These are phyloP conservation scores for Drosophila seclusa DNA, from an alignment of 2,888 invertebrate genomes.

Conservation along the genomic window DNA sequence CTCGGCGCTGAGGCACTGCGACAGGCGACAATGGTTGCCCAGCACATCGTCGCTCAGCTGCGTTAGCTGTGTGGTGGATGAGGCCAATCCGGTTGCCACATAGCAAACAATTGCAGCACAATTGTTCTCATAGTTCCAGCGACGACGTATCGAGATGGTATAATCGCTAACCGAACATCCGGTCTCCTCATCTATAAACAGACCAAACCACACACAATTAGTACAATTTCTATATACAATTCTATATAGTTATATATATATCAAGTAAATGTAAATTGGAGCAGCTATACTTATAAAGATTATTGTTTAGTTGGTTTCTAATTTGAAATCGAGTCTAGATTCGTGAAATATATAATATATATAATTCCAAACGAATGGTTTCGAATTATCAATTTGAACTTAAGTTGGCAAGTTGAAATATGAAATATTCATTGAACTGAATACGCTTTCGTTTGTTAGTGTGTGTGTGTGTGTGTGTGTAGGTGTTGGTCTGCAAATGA, in stretches of 20 bases:
- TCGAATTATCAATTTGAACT: too few species aligned
- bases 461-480: not conserved
- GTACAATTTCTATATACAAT: not conserved
- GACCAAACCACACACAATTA: constrained; percentile 11
- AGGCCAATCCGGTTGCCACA: constrained; percentile 88
- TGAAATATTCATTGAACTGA: too few species aligned
- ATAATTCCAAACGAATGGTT: not conserved
- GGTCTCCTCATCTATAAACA: constrained; percentile 91
- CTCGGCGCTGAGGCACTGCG: constrained; percentile 85
- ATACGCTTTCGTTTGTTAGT: too few species aligned
- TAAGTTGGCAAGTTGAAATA: too few species aligned
- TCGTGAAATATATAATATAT: not conserved
- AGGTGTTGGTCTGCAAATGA: constrained; percentile 28
- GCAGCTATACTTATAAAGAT: too few species aligned
- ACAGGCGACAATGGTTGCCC: constrained; percentile 81
- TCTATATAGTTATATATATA: not conserved
- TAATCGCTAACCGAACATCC: constrained; percentile 94
- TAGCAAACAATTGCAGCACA: constrained; percentile 94
- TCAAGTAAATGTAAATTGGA: too few species aligned
- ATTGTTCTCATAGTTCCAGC: constrained; percentile 96
- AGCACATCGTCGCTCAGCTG: constrained; percentile 85
- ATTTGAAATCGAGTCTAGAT: not conserved
- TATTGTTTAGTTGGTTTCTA: too few species aligned
- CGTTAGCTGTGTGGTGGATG: constrained; percentile 84
- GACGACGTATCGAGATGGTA: constrained; percentile 92